These are phyloP conservation scores for Drosophila dunni DNA, from an alignment of 1,140 invertebrate genomes.

Conservation along the genomic window DNA sequence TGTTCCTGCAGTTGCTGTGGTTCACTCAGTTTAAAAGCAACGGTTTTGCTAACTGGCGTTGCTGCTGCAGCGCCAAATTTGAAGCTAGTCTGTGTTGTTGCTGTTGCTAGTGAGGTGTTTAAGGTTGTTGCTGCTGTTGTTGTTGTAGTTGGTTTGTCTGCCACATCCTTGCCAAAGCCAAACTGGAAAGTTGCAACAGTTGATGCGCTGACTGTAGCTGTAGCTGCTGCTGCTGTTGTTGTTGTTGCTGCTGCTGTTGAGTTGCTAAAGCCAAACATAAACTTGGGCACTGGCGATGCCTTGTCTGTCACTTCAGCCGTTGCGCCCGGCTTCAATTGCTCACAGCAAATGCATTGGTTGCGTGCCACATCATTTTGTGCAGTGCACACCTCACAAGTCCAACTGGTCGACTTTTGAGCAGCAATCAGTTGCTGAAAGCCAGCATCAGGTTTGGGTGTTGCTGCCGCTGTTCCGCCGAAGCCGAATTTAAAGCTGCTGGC, in stretches of 20 bases:
- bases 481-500: slow-evolving; percentile 47
- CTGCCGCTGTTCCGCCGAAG: slow-evolving; percentile 9
- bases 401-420: slow-evolving; percentile 85
- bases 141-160: slow-evolving; percentile 22
- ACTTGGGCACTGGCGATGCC: slow-evolving; percentile 85
- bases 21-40: slow-evolving; percentile 20
- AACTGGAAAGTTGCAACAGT: slow-evolving; percentile 51
- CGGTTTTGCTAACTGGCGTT: slow-evolving; percentile 2
- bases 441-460: slow-evolving; percentile 56
- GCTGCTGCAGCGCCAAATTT: slow-evolving; percentile 13
- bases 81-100: not conserved
- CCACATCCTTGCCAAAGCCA: slow-evolving; percentile 73
- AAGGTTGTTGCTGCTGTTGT: slow-evolving; percentile 29
- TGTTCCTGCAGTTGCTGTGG: not conserved
- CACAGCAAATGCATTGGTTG: slow-evolving; percentile 89
- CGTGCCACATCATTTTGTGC: slow-evolving; percentile 87
- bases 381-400: slow-evolving; percentile 89
- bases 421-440: slow-evolving; percentile 76
- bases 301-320: slow-evolving; percentile 57
- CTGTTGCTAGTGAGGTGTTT: slow-evolving; percentile 4
- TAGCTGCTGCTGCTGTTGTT: slow-evolving; percentile 38
- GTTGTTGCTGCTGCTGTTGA: slow-evolving; percentile 45
- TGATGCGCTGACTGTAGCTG: slow-evolving; percentile 56
- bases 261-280: slow-evolving; percentile 74
- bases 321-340: slow-evolving; percentile 87